phyloP scores from a whole-genome alignment of 2,113 vertebrate genomes.

The Atherinomorus stipes region DNA sequence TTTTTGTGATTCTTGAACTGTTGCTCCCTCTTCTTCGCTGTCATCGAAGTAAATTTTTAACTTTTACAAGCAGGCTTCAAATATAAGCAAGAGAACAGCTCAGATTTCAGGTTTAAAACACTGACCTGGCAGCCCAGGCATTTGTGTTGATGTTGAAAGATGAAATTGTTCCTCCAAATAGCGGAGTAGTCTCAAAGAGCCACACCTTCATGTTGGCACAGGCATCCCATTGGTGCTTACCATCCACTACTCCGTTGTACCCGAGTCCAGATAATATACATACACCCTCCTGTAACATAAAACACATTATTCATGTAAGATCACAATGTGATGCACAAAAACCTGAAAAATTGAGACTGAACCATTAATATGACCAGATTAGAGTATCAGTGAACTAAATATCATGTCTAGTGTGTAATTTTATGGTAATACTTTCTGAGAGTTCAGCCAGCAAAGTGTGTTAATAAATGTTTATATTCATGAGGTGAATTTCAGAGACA shows the following conservation, averaged over 20 bases:
- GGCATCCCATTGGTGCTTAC: conserved; percentile 88
- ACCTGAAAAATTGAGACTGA: conserved; percentile 13
- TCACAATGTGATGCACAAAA: neutral
- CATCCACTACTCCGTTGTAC: conserved; percentile 86
- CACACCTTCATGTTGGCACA: conserved; percentile 98
- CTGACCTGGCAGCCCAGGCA: conserved; percentile 94
- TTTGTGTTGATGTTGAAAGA: conserved; percentile 99
- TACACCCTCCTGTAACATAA: conserved; percentile 89
- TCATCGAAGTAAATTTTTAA: conserved; percentile 56
- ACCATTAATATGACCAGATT: neutral
- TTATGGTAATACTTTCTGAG: no score
- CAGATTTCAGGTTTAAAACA: conserved; percentile 15
- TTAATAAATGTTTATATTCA: neutral
- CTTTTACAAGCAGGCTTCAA: conserved; percentile 11
- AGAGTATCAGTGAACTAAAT: neutral
- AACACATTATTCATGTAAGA: neutral
- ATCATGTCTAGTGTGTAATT: neutral
- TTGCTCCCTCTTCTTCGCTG: neutral
- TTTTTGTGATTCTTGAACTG: neutral
- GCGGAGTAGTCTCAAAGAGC: conserved; percentile 94
- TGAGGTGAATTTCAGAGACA: neutral
- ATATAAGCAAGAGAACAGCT: neutral
- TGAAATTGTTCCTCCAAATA: conserved; percentile 92
- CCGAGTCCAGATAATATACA: conserved; percentile 93
- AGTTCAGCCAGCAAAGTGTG: neutral